These are phyloP conservation scores for Panonychus citri DNA, from an alignment of 1,140 invertebrate genomes.

Conservation along the genomic window DNA sequence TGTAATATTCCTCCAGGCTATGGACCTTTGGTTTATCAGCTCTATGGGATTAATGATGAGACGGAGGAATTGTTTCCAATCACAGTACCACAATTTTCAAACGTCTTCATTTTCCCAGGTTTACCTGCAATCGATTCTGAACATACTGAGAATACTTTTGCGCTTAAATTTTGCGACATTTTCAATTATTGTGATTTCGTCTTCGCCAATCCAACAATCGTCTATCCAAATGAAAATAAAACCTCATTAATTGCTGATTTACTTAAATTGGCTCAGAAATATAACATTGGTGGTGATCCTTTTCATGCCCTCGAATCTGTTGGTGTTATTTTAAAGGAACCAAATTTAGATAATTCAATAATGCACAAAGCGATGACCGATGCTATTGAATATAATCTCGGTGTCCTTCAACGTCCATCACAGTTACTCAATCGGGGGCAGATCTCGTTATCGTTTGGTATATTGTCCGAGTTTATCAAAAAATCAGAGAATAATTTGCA, in stretches of 20 bases:
- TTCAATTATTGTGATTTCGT: constrained; percentile 8
- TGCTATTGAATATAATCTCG: constrained; percentile 3
- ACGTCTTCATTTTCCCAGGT: constrained; percentile 11
- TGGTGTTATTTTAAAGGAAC: neutral
- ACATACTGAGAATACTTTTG: neutral
- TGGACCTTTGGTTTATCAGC: constrained; percentile 13
- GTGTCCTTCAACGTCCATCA: constrained; percentile 3
- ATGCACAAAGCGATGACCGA: constrained; percentile 1
- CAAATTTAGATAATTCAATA: neutral
- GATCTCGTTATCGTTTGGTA: constrained; percentile 1
- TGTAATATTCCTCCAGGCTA: constrained; percentile 12
- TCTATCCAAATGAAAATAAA: neutral
- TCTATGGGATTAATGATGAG: constrained; percentile 7
- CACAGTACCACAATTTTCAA: constrained; percentile 12
- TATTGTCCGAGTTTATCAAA: neutral
- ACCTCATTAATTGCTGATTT: neutral
- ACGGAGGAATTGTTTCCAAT: constrained; percentile 6
- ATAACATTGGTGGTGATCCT: constrained; percentile 5
- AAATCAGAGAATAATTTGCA: neutral
- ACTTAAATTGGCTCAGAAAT: neutral
- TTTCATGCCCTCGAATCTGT: neutral
- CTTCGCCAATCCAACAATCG: neutral
- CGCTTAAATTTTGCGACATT: constrained; percentile 5
- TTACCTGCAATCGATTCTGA: constrained; percentile 2
- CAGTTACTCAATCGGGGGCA: constrained; percentile 3